Percentiles rank a stretch among this genome's conserved stretches.
Conservation (phyloP, 64 coral and sea anemone species). For the Montipora sp. region DNA sequence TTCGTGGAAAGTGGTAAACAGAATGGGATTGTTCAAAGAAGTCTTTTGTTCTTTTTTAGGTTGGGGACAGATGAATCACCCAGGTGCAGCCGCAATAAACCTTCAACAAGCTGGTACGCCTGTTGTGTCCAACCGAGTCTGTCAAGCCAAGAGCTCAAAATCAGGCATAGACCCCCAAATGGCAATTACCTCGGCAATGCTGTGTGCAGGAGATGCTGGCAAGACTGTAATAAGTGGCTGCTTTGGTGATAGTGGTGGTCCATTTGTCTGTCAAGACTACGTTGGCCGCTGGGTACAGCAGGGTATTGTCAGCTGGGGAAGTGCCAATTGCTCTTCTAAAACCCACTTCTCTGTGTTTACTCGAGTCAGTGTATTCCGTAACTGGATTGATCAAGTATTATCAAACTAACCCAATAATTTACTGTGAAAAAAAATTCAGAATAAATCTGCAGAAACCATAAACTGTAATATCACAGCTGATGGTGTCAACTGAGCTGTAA, state of each 20-base stretch:
- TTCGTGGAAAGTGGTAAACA: neutral
- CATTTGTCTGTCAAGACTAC: conserved; percentile 78
- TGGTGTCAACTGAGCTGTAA: no score
- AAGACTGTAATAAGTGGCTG: conserved; percentile 72
- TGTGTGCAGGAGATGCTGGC: conserved; percentile 88
- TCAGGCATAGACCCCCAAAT: neutral
- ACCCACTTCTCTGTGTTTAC: conserved; percentile 82
- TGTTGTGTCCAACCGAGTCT: conserved; percentile 65
- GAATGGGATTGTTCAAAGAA: neutral
- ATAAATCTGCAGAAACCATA: no score
- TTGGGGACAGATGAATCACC: conserved; percentile 71
- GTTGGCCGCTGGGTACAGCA: conserved; percentile 81
- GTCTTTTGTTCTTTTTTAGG: conserved; percentile 20
- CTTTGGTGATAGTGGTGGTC: conserved; percentile 91
- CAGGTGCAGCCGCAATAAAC: conserved; percentile 44
- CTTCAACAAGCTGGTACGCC: conserved; percentile 67
- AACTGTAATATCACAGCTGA: no score
- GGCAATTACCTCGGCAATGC: conserved; percentile 56
- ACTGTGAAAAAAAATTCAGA: neutral
- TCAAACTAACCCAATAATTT: neutral
- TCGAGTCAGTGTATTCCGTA: conserved; percentile 76
- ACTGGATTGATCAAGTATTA: conserved; percentile 75
- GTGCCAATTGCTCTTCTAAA: conserved; percentile 60
- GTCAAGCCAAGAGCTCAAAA: conserved; percentile 8
- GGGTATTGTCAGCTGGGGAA: conserved; percentile 91